These are phyloP conservation scores for Lepisosteus osseus DNA, from an alignment of 2,113 vertebrate genomes.

Conservation along the genomic window DNA sequence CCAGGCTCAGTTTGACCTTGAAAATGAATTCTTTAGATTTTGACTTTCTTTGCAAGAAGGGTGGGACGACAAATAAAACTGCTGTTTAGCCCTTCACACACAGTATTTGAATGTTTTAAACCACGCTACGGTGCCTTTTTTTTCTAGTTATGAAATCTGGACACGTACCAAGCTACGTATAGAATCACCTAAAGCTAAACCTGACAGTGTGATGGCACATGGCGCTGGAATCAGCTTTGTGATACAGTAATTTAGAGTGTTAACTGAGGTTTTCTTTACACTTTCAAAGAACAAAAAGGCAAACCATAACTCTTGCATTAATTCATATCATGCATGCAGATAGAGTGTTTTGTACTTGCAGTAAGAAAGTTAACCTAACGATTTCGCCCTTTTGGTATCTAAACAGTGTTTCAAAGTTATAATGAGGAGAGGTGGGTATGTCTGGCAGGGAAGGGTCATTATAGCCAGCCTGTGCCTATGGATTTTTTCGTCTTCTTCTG, in stretches of 20 bases:
- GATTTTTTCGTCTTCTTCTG: conserved; percentile 43
- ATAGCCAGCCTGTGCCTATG: conserved; percentile 50
- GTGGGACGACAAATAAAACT: conserved; percentile 15
- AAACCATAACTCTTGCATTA: neutral
- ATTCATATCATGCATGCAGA: neutral
- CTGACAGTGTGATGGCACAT: neutral
- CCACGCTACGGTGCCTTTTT: neutral
- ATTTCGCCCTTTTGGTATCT: conserved; percentile 28
- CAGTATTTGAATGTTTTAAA: neutral
- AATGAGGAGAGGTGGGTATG: conserved; percentile 42
- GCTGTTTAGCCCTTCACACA: neutral
- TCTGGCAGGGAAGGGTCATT: conserved; percentile 64
- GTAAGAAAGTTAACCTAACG: conserved; percentile 21
- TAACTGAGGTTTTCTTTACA: neutral
- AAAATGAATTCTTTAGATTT: conserved; percentile 28
- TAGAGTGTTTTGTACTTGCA: neutral
- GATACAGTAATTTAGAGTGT: neutral
- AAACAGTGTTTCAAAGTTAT: conserved; percentile 29
- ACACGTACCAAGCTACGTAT: too few species aligned
- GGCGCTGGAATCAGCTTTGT: too few species aligned
- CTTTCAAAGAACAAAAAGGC: neutral
- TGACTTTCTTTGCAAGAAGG: conserved; percentile 13
- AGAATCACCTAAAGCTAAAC: neutral
- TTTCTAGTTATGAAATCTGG: neutral
- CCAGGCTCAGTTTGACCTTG: conserved; percentile 14